Percentiles rank a stretch among this genome's conserved stretches.
Evolutionary conservation across 1,140 invertebrate species (phyloP).

Genomic region (Cherax quadricarinatus): DNA sequence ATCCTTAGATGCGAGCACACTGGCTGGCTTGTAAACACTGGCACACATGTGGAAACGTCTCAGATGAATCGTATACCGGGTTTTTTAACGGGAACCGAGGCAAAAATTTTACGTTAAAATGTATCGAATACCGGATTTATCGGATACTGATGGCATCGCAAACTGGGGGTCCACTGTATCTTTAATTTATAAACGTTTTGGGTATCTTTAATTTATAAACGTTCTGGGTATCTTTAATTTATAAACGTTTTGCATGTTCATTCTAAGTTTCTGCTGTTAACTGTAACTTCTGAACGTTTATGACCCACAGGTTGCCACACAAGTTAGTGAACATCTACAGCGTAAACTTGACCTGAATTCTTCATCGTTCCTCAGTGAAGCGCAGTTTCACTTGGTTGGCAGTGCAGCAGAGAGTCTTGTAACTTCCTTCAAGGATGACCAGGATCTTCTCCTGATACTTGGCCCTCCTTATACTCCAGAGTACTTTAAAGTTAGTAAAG

Average conservation of each 20-base stretch:
- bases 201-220: no score
- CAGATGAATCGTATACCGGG: no score
- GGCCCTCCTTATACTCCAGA: conserved; percentile 33
- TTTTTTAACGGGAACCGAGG: no score
- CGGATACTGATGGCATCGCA: no score
- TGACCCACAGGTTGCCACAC: background rate
- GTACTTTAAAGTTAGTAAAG: conserved; percentile 12
- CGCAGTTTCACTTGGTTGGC: conserved; percentile 32
- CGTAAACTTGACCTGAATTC: background rate
- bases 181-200: no score
- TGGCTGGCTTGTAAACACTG: no score
- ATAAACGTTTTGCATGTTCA: background rate
- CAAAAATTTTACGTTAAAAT: no score
- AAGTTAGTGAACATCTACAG: background rate
- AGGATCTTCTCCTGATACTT: conserved; percentile 12
- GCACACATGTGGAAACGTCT: no score
- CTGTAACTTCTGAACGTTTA: background rate
- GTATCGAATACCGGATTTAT: no score
- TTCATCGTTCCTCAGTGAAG: conserved; percentile 18
- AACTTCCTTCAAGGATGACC: conserved; percentile 26
- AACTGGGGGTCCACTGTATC: no score
- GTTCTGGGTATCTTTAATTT: no score
- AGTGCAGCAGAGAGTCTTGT: conserved; percentile 21
- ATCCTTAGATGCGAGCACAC: no score
- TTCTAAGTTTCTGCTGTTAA: background rate